Conservation (phyloP, 2,888 invertebrate genomes). For the Drosophila paranaensis region DNA sequence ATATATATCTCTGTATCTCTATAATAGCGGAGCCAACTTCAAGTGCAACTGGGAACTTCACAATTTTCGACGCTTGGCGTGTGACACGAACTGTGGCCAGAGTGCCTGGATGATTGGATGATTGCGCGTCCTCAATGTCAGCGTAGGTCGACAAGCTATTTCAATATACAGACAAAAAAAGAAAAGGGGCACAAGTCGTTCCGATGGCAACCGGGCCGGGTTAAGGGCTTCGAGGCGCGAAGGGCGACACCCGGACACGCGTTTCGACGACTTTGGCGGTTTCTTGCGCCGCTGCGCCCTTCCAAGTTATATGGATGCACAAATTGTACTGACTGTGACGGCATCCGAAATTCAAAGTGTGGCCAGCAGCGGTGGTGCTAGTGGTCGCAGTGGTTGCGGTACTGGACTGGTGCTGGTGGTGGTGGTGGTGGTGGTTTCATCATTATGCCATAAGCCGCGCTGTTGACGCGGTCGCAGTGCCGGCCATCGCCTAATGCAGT, state of each 20-base stretch:
- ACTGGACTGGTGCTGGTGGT: no score
- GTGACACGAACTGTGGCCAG: slow-evolving; percentile 49
- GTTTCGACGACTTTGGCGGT: slow-evolving; percentile 25
- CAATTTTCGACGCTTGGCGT: slow-evolving; percentile 63
- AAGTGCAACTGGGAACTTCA: slow-evolving; percentile 54
- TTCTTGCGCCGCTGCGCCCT: slow-evolving; percentile 28
- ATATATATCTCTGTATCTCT: neutral
- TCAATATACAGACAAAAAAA: neutral
- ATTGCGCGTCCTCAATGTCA: slow-evolving; percentile 63
- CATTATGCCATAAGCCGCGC: slow-evolving; percentile 69
- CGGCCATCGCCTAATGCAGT: slow-evolving; percentile 65
- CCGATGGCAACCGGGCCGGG: slow-evolving; percentile 3
- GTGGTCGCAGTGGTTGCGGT: slow-evolving; percentile 25
- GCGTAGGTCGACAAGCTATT: slow-evolving; percentile 58
- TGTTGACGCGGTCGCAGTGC: slow-evolving; percentile 28
- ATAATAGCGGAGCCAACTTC: slow-evolving; percentile 35
- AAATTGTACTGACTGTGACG: slow-evolving; percentile 74
- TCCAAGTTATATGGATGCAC: slow-evolving; percentile 76
- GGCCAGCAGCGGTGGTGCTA: slow-evolving; percentile 3
- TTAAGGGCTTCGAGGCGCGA: slow-evolving; percentile 4
- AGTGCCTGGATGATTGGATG: slow-evolving; percentile 14
- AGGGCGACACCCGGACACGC: slow-evolving; percentile 23
- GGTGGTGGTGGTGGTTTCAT: slow-evolving; percentile 44
- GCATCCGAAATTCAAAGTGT: slow-evolving; percentile 52
- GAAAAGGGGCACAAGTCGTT: neutral